These are phyloP conservation scores for Alaudala cheleensis DNA, from an alignment of 2,113 vertebrate species.

Conservation along the genomic window DNA sequence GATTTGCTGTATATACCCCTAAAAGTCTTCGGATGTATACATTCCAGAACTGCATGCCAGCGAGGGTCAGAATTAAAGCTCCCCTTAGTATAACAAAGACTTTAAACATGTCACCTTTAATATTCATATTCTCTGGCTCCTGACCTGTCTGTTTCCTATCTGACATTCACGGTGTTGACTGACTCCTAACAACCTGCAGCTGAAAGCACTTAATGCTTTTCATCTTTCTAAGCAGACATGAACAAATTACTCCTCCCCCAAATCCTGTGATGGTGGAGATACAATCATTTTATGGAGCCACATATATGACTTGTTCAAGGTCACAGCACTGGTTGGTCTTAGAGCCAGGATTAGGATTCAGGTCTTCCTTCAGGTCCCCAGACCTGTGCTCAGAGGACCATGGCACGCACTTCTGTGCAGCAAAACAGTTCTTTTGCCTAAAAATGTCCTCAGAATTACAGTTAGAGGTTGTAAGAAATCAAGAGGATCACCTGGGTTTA, in stretches of 20 bases:
- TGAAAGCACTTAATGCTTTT: neutral
- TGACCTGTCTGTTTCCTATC: neutral
- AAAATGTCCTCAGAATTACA: constrained; percentile 3
- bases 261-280: neutral
- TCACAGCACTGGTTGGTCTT: neutral
- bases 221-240: neutral
- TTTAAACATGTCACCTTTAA: neutral
- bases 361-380: neutral
- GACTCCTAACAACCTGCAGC: neutral
- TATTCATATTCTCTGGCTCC: neutral
- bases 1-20: neutral
- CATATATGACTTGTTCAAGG: neutral
- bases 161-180: neutral
- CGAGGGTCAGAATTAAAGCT: neutral
- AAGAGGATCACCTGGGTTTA: neutral
- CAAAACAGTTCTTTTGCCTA: neutral
- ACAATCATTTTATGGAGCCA: neutral
- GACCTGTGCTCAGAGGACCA: neutral
- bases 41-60: neutral
- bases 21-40: neutral
- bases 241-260: neutral
- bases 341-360: neutral
- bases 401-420: neutral
- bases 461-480: neutral
- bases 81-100: neutral